Base-by-base conservation (phyloP, 2,797 vertebrate species). In the Pogoniulus pusillus region DNA sequence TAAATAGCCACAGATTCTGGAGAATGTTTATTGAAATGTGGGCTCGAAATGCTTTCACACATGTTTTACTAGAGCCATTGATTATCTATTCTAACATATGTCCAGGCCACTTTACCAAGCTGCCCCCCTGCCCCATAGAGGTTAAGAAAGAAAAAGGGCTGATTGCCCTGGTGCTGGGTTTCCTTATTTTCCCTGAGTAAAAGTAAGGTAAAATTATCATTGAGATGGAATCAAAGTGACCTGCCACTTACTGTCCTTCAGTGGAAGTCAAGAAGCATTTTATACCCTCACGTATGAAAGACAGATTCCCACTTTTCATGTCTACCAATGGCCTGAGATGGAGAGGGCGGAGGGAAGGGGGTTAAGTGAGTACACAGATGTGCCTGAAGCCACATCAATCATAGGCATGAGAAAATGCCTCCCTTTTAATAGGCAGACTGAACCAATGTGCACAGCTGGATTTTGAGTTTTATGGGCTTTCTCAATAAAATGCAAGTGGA, bases 1-100 rank as follows among this genome's bases (percentile, higher is more conserved):
- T 97, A 96, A 97, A 96, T 95, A 96, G 87, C 91, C 87, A 95
- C 80, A 94, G 93, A 96, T 95, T 91, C 91, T 96, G 87, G 82
- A 87, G 87, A 72, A 90, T 94, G 93, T 97, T 97, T 96, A 95
- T 89, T 91, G 90, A 91, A 95, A 94, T 39, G 58, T 82, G 70
- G 63, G 80, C 82, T 93, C 83, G 89, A 93, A 91, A 89, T 63
- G 73, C 82, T 94, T 96, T 94, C 55, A 64, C 5, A 2, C 79
- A 74, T 55, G 54, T 91, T 96, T 95, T 47, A 57, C 79, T 74
- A 66, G 91, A 91, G 64, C 34, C 45, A 77, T 88, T 79, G 92
- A 94, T 95, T 94, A 91, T 85, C 76, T 82, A 55, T 69, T 94
- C 82, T 79, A 94, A 95, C 91, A 90, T 15, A 7, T 92, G 90